A percentile compares a stretch with the other conserved stretches of the same genome.
phyloP scores from a whole-genome alignment of 2,113 vertebrate genomes.

The Oostethus manadensis region DNA sequence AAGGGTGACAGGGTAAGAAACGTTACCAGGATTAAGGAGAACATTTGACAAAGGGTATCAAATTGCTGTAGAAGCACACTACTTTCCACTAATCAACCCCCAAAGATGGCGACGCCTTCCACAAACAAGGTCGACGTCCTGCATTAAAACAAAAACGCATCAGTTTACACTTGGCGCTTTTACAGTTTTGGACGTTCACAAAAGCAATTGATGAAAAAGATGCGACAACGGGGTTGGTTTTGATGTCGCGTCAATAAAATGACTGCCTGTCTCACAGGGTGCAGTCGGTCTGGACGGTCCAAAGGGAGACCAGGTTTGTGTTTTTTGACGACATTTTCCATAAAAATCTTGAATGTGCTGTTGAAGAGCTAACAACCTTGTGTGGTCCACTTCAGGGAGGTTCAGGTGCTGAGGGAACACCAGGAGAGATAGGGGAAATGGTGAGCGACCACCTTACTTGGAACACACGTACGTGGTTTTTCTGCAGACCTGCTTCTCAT shows the following conservation, averaged over 20 bases:
- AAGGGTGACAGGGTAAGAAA: slow-evolving; percentile 89
- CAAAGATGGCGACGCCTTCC: too few species aligned
- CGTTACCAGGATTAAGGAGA: background rate
- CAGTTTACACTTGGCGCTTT: too few species aligned
- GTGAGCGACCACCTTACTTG: slow-evolving; percentile 68
- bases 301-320: slow-evolving; percentile 85
- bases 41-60: too few species aligned
- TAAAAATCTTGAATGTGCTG: background rate
- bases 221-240: too few species aligned
- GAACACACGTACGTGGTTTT: background rate
- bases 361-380: background rate
- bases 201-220: too few species aligned
- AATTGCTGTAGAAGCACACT: too few species aligned
- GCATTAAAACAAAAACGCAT: too few species aligned
- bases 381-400: slow-evolving; percentile 71
- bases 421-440: slow-evolving; percentile 81
- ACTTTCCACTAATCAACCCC: too few species aligned
- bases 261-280: slow-evolving; percentile 68
- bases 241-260: too few species aligned
- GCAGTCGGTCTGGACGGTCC: slow-evolving; percentile 82
- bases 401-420: slow-evolving; percentile 83
- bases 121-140: too few species aligned
- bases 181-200: too few species aligned
- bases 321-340: background rate
- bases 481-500: background rate